Base-by-base conservation (phyloP, 2,888 invertebrate species). In the Scaptomyza flava region DNA sequence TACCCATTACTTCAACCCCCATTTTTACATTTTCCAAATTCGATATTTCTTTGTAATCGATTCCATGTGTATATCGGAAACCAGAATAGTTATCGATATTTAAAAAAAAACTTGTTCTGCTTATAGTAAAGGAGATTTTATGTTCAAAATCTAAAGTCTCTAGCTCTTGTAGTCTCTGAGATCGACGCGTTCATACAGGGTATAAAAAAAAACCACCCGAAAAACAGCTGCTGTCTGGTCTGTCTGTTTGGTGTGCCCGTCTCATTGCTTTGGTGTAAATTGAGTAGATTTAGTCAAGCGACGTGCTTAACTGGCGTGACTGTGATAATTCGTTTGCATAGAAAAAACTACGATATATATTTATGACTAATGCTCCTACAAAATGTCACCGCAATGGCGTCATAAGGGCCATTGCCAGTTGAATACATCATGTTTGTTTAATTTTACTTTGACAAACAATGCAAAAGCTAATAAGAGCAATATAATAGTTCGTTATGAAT, bases 351-450 rank as follows among this genome's bases (percentile, higher is more conserved):
- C 67, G 59, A 46, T 33, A 41, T 64, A 45, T 36, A 34, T 56
- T 59, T 77, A 72, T 68, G 73, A 72, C 54, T 77, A 75, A 68
- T 75, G 64, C 80, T 57, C 57, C 77, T 52, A 59, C 27, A 66
- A 33, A 83, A 57, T 84, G 85, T 85, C 79, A 81, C 65, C 68
- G 71, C 87, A 53, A 68, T 87, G 67, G 48, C 85, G 82, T 87
- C 82, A 87, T 64, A 70, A 65, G 82, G 68, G 59, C n/a, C n/a
- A n/a, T n/a, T n/a, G n/a, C 57, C 62, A 54, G 33, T 8, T 42
- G 11, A 6, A 27, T 27, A 5, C 27, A 27, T 6, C 1, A 42
- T 17, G 30, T 51, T 34, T 34, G 11, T 9, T 31, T 31, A 31
- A 9, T 31, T 31, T 31, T 9, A 1, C 3, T 34, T 34, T 34